Evolutionary conservation across 2,888 invertebrate species (phyloP), one percentile per base, ranked within the genome.

Genomic region (Lasioglossum vierecki): DNA sequence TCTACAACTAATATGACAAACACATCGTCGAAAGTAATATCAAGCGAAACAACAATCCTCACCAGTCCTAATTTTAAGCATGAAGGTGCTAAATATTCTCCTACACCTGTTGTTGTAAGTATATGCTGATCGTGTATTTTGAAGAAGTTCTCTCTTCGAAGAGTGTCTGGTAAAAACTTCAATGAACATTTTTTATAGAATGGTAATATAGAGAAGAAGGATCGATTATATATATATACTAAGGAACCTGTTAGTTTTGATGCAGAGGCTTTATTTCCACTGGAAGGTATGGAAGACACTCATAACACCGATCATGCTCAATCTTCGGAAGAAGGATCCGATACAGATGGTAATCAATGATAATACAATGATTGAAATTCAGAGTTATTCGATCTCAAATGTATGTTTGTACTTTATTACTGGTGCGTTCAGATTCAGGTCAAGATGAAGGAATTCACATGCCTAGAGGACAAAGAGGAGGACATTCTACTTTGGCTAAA

Each of bases 201-300:
- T 90, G 91, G 91, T 84, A 90, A 82, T 74, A 87, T 84, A 80
- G 90, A 92, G 49, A 92, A 90, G 68, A 88, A 87, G 79, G 88
- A 90, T 63, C 79, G 83, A 76, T 71, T 91, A 26, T 88, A 88
- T 60, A 76, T 88, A 76, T 88, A 83, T 81, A 88, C 82, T 76
- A 91, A 87, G 44, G 92, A 93, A 44, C 82, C 91, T 71, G 91
- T 78, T 89, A 95, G 90, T 79, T 95, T 96, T 83, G 97, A 97
- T 91, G 96, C 96, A 18, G 97, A 98, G 95, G 97, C 97, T 83
- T 95, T 98, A 86, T 98, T 98, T 93, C 97, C 97, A 91, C 95
- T 98, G 91, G 98, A 98, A 94, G 98, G 97, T 76, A 96, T 96
- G 95, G 97, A 97, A 90, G 95, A 95, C 60, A 91, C 88, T 30